Conservation (phyloP, 2,888 invertebrate genomes). For the Crocallis elinguaria region DNA sequence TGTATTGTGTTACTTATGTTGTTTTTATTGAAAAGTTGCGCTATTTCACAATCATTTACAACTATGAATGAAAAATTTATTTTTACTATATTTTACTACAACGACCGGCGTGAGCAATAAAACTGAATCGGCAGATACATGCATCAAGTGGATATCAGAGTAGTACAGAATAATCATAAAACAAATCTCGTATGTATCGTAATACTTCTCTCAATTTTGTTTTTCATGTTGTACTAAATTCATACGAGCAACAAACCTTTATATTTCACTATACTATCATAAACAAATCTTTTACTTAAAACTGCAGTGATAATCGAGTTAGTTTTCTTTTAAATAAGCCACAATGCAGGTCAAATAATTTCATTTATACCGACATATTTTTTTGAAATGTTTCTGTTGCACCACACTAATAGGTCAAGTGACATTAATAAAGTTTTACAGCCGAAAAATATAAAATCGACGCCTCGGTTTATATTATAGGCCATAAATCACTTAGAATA, state of each 20-base stretch:
- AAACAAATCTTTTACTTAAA: neutral
- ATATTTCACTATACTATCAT: neutral
- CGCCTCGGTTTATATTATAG: slow-evolving; percentile 34
- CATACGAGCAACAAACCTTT: neutral
- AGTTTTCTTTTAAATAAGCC: neutral
- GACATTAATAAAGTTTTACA: slow-evolving; percentile 40
- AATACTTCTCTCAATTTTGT: slow-evolving; percentile 18
- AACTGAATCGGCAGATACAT: slow-evolving; percentile 19
- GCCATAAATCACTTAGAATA: slow-evolving; percentile 52
- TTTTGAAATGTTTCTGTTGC: slow-evolving; percentile 24
- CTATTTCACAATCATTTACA: no score
- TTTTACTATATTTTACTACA: no score
- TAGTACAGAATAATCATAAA: slow-evolving; percentile 21
- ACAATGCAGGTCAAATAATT: slow-evolving; percentile 4
- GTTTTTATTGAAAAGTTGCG: no score
- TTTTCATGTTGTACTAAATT: slow-evolving; percentile 2
- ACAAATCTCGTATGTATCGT: slow-evolving; percentile 16
- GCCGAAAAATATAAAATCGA: slow-evolving; percentile 37
- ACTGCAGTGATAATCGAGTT: neutral
- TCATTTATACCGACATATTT: slow-evolving; percentile 13
- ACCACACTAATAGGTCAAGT: slow-evolving; percentile 34
- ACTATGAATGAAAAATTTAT: no score
- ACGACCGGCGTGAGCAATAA: slow-evolving; percentile 19
- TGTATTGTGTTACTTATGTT: no score
- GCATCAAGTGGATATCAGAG: slow-evolving; percentile 20